Evolutionary conservation across 2,888 invertebrate species (phyloP).

Genomic region (Troides oblongomaculatus): DNA sequence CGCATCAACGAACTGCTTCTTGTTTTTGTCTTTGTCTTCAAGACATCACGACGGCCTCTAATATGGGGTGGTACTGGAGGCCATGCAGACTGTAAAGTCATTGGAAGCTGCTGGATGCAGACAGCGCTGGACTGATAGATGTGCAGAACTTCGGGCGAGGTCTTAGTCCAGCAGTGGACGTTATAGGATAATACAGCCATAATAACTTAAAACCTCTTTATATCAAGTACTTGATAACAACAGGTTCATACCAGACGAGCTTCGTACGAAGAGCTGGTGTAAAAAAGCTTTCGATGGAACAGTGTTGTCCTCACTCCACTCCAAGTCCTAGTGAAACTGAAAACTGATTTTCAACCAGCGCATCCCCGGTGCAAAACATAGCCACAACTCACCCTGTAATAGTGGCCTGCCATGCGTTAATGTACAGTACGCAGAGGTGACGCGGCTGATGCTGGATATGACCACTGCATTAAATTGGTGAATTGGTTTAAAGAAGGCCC

Average conservation of each 20-base stretch:
- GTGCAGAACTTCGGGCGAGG: too few species aligned
- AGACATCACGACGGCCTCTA: too few species aligned
- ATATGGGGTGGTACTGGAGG: too few species aligned
- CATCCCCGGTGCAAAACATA: conserved; percentile 73
- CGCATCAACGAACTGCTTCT: not conserved
- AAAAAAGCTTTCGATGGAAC: conserved; percentile 40
- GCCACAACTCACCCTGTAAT: conserved; percentile 73
- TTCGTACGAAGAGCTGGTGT: conserved; percentile 12
- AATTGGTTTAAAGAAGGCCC: too few species aligned
- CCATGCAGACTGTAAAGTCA: too few species aligned
- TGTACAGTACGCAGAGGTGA: conserved; percentile 41
- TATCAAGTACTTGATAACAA: too few species aligned
- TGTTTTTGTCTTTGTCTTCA: not conserved
- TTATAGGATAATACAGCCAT: not conserved
- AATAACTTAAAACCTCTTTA: not conserved
- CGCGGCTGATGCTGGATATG: not conserved
- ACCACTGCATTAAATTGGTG: too few species aligned
- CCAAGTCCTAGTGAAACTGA: conserved; percentile 43
- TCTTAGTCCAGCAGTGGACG: not conserved
- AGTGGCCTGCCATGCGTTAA: conserved; percentile 72
- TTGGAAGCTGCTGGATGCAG: too few species aligned
- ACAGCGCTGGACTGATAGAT: too few species aligned
- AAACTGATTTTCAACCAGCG: conserved; percentile 74
- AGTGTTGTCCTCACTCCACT: conserved; percentile 52
- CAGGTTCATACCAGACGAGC: not conserved